Evolutionary conservation across 2,113 vertebrate species (phyloP), one percentile per base, ranked within the genome.

Genomic region (Odobenus rosmarus): DNA sequence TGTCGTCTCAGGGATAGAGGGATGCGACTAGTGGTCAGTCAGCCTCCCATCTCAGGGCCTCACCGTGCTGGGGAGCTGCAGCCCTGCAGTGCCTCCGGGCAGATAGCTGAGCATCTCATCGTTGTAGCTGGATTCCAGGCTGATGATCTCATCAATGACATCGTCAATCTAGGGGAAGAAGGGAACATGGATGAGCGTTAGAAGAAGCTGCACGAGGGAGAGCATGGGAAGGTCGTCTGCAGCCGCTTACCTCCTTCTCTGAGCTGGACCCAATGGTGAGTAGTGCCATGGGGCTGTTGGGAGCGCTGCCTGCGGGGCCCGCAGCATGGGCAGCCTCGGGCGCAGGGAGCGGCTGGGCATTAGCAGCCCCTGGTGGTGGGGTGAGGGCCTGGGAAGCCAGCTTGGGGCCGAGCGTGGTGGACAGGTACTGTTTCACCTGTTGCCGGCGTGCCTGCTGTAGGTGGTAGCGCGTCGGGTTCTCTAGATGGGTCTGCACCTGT

Each of bases 91-190:
- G 93, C 99, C 99, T 95, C 97, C 97, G 0, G 98, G 97, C 84
- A 99, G 99, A 97, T 99, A 98, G 16, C 99, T 99, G 96, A 99
- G 99, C 98, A 99, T 99, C 97, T 99, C 99, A 28, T 99, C 99
- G 77, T 99, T 99, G 98, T 99, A 99, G 98, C 99, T 99, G 98
- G 99, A 99, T 98, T 99, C 99, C 92, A 99, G 98, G 98, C 99
- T 99, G 97, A 99, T 99, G 97, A 99, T 99, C 98, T 99, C 99
- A 94, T 99, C 99, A 33, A 99, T 99, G 95, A 99, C 99, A 81
- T 99, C 99, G 96, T 99, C 99, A 96, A 99, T 99, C 99, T 99
- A 55, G 42, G 84, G 74, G 97, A 88, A 96, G 21, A 97, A 92
- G 61, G 53, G 85, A 90, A 97, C 83, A 96, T 2, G 36, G 36